Conservation (phyloP, 2,797 vertebrate genomes). For the Momotus momota region DNA sequence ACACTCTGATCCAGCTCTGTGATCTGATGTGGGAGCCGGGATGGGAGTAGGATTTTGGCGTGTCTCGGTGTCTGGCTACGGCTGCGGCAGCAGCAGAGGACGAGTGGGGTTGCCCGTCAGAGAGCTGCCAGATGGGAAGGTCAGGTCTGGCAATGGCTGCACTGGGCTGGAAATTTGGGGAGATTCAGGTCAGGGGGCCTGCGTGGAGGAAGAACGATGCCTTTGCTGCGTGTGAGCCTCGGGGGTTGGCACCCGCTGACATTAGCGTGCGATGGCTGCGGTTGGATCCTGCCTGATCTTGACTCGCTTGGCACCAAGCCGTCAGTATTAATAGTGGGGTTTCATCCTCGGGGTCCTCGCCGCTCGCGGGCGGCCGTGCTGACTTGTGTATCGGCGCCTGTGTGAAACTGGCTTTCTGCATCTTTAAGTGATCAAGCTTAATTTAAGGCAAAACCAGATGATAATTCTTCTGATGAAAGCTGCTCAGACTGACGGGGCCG, state of each 20-base stretch:
- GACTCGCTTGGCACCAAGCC: neutral
- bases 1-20: neutral
- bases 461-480: neutral
- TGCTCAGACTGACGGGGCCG: accelerated
- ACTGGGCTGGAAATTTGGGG: neutral
- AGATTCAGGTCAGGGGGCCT: neutral
- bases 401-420: neutral
- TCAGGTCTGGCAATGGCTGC: neutral
- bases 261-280: accelerated
- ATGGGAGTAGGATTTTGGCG: neutral
- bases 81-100: accelerated
- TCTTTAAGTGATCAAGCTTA: neutral
- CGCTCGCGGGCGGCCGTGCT: accelerated
- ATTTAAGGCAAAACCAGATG: neutral
- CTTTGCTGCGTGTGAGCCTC: neutral
- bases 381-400: accelerated
- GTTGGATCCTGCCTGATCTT: neutral
- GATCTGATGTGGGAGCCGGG: neutral
- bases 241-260: neutral
- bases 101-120: neutral
- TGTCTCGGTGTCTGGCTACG: neutral
- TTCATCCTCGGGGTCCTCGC: neutral
- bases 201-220: neutral
- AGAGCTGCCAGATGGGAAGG: neutral
- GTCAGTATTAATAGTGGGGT: neutral